Evolutionary conservation across 2,888 invertebrate genomes (phyloP), one percentile per base, ranked within the genome.

Genomic region (Fragum whitleyi): DNA sequence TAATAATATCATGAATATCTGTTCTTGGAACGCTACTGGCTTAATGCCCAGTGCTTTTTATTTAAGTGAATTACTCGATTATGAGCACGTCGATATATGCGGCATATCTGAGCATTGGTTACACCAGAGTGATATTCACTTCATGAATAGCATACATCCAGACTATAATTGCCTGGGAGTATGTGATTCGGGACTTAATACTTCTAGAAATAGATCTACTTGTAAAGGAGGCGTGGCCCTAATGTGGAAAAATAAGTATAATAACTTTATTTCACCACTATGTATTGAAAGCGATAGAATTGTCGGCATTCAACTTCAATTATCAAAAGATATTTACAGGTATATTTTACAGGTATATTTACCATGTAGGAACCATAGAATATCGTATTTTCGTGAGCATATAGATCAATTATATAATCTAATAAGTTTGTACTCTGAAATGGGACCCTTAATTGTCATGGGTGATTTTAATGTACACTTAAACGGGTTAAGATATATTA

Each of bases 341-440:
- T 57, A 57, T 26, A 57, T 57, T 2, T 23, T 57, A 23, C 57
- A 57, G 14, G 26, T 57, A 23, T 57, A 57, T 57, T 26, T 57
- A 14, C 57, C 57, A 11, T 21, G 57, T 26, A 21, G 5, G 2
- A 23, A 57, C 23, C 57, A 57, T 57, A 2, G 57, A 21, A 57
- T 57, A 21, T 5, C 23, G 2, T 11, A 14, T 5, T 23, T 21
- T 26, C 57, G 57, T 6, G 57, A 57, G 57, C 26, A 57, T 57
- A 23, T 57, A 6, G 57, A 57, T 3, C 7, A 5, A 23, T 57
- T 57, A 23, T 26, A 57, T 57, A 26, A n/a, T 57, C 5, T 57
- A 14, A 26, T 57, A 2, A 57, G 57, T 57, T 23, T 57, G 57
- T 57, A 57, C 26, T 57, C 26, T n/a, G 6, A 51, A 51, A 3